Conservation (phyloP, 2,888 invertebrate species). For the Cephalotes varians region DNA sequence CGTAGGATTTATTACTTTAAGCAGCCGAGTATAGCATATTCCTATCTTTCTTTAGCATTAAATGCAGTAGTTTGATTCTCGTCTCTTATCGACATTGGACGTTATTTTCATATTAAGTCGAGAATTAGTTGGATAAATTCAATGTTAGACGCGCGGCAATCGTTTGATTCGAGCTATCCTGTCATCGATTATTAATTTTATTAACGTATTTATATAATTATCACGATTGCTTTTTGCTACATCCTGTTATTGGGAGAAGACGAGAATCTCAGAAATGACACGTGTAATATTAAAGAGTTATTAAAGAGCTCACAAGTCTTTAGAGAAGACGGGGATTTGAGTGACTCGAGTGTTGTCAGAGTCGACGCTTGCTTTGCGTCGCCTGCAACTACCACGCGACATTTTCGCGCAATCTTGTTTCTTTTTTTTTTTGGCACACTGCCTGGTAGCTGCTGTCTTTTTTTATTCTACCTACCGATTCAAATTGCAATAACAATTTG, state of each 20-base stretch:
- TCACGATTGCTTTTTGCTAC: not conserved
- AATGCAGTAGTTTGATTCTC: conserved; percentile 2
- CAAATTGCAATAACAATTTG: not conserved
- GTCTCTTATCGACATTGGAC: not conserved
- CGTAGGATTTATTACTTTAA: not conserved
- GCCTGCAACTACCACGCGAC: conserved; percentile 51
- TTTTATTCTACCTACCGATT: not conserved
- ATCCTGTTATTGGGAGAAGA: not conserved
- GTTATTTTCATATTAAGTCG: not conserved
- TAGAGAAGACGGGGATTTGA: conserved; percentile 65
- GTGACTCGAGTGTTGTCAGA: conserved; percentile 68
- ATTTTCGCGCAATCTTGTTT: conserved; percentile 10
- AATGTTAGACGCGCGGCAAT: not conserved
- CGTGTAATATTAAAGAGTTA: conserved; percentile 60
- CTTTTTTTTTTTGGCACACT: not conserved
- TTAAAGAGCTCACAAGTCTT: conserved; percentile 49
- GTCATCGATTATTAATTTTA: not conserved
- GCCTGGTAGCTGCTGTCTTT: not conserved
- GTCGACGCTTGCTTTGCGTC: conserved; percentile 63
- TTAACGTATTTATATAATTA: not conserved
- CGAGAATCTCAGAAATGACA: not conserved
- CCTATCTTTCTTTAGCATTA: not conserved
- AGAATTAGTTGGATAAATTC: not conserved
- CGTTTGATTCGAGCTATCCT: not conserved
- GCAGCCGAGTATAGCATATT: not conserved